Base-by-base conservation (phyloP, 2,113 vertebrate genomes). In the Campylomormyrus numenius region DNA sequence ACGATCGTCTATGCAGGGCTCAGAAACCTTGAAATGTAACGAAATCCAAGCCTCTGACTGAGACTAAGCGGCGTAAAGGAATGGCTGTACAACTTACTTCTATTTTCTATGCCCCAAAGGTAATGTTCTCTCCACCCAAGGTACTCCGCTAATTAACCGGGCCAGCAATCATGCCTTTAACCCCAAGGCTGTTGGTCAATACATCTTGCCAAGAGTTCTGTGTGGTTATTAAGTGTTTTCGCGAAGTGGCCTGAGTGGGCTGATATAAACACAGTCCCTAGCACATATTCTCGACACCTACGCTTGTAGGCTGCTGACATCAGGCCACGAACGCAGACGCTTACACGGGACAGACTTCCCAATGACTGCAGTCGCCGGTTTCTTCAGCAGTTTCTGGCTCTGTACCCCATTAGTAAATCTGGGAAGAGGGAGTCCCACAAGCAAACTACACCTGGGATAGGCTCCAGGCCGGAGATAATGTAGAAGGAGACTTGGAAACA, bases 111-210 rank as follows among this genome's bases (percentile, higher is more conserved):
- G 42, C 50, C 49, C 74, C 42, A 13, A 49, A 88, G 85, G 85
- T 50, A 50, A 53, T 87, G 48, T 48, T 27, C 42, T 45, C 80
- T 84, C 46, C 50, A 21, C 58, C 27, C 50, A 8, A 88, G 35
- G 50, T 58, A n/a, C 74, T 87, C 88, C 42, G 49, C 87, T 83
- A 90, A 84, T 88, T 85, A 84, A 84, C 87, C 77, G 74, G 24
- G 35, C 49, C 84, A n/a, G 87, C 53, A 53, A 80, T 24, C 35
- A 48, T 90, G 42, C 39, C 74, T 90, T 88, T 52, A 56, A 70
- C 66, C 85, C 87, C 6, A 53, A 42, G n/a, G 35, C 74, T 48
- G 17, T 56, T 56, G 86, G 90, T 88, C 88, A 88, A 84, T 48
- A 90, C 70, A 70, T 45, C 50, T 66, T 56, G 13, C 77, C 87